Conservation (phyloP, 2,113 vertebrate species). For the Rhinopomastus cyanomelas region DNA sequence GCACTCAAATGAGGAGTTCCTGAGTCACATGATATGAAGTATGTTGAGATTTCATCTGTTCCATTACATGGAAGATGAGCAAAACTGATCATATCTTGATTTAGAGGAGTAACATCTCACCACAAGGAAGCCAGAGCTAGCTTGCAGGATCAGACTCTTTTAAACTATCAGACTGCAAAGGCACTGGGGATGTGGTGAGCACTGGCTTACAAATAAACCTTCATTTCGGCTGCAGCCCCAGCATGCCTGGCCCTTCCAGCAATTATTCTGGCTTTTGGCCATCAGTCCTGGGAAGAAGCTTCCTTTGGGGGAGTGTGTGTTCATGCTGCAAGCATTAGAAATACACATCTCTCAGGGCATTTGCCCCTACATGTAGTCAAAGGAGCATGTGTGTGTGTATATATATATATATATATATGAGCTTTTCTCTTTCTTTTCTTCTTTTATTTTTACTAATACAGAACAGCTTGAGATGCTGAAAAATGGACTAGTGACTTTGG, state of each 20-base stretch:
- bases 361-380: background rate
- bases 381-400: background rate
- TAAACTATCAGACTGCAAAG: background rate
- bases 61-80: background rate
- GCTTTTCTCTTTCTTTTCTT: background rate
- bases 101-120: background rate
- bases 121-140: background rate
- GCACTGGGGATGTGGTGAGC: background rate
- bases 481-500: background rate
- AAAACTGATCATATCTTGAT: background rate
- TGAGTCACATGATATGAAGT: background rate
- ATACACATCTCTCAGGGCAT: background rate
- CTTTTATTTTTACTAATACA: background rate
- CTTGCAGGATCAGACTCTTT: background rate
- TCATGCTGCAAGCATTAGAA: slow-evolving; percentile 2
- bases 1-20: background rate
- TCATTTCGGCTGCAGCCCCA: slow-evolving; percentile 47
- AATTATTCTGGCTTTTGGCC: slow-evolving; percentile 47
- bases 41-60: background rate
- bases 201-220: slow-evolving; percentile 59
- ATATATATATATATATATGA: too few relatives aligned
- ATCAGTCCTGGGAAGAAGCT: slow-evolving; percentile 56
- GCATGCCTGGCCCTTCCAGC: slow-evolving; percentile 1
- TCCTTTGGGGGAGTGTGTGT: slow-evolving; percentile 40
- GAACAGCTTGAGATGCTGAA: background rate